These are phyloP conservation scores for Passer domesticus DNA, from an alignment of 2,113 vertebrate species.

Conservation along the genomic window DNA sequence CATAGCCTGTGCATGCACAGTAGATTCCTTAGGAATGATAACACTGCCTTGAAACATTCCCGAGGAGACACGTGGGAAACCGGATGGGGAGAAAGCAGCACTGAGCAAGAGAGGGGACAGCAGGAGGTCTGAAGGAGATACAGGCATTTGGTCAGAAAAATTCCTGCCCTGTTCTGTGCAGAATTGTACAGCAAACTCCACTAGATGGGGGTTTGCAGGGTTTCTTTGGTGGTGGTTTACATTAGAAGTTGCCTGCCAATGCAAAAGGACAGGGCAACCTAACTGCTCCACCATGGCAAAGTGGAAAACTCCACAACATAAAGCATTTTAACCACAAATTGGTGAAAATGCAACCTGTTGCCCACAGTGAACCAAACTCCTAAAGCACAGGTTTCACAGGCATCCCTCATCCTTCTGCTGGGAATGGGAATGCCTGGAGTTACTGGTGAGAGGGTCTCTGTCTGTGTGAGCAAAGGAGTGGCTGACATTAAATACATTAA, in stretches of 20 bases:
- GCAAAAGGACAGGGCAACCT: background rate
- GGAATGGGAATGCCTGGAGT: background rate
- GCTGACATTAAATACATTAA: background rate
- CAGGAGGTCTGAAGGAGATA: background rate
- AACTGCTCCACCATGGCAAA: background rate
- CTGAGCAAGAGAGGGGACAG: conserved; percentile 34
- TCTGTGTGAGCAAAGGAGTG: accelerated
- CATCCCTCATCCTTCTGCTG: accelerated
- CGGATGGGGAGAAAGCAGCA: background rate
- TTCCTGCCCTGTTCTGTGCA: background rate
- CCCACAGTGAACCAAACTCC: background rate
- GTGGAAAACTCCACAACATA: background rate
- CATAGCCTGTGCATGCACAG: conserved; percentile 9
- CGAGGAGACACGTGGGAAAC: background rate
- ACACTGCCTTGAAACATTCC: conserved; percentile 48
- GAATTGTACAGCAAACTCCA: background rate
- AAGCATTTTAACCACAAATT: background rate
- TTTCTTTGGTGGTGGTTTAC: background rate
- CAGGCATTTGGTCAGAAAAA: background rate
- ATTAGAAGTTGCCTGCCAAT: background rate
- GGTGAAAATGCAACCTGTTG: background rate
- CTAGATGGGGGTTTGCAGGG: background rate
- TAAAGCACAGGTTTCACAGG: background rate
- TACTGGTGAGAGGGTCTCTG: background rate
- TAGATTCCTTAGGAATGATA: conserved; percentile 64